Conservation (phyloP, 2,888 invertebrate species). For the Brenthis ino region DNA sequence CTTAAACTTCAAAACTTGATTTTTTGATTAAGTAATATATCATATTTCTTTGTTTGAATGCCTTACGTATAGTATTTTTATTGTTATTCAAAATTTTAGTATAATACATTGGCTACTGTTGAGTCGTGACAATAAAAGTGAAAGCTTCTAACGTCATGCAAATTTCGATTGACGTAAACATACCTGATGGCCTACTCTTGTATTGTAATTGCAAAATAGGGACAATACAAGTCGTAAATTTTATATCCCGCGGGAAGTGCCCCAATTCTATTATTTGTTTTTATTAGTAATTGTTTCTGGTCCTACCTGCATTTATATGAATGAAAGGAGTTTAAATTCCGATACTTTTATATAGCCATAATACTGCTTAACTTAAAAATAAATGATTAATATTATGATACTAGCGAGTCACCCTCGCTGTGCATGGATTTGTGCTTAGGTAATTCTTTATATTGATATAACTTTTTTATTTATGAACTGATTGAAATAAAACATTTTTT, state of each 20-base stretch:
- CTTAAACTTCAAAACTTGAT: too few species aligned
- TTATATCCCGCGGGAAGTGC: slow-evolving; percentile 51
- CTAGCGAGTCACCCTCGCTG: too few species aligned
- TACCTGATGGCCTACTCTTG: slow-evolving; percentile 52
- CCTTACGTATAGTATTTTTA: background rate
- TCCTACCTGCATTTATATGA: slow-evolving; percentile 8
- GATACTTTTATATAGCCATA: too few species aligned
- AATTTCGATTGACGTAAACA: slow-evolving; percentile 65
- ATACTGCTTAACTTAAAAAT: too few species aligned
- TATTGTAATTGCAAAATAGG: slow-evolving; percentile 59
- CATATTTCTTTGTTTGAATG: too few species aligned
- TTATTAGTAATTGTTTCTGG: slow-evolving; percentile 17
- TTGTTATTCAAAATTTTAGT: background rate
- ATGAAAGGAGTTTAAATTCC: slow-evolving; percentile 7
- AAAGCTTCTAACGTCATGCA: slow-evolving; percentile 68
- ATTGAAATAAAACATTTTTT: too few species aligned
- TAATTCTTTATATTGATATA: too few species aligned
- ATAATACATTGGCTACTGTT: slow-evolving; percentile 10
- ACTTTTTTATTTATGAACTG: too few species aligned
- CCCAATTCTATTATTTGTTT: slow-evolving; percentile 56
- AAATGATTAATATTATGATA: too few species aligned
- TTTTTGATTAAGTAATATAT: too few species aligned
- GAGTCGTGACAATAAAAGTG: slow-evolving; percentile 67
- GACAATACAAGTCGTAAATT: slow-evolving; percentile 69
- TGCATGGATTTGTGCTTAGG: too few species aligned